Evolutionary conservation across 2,888 invertebrate genomes (phyloP).

Genomic region (Papilio gigon): DNA sequence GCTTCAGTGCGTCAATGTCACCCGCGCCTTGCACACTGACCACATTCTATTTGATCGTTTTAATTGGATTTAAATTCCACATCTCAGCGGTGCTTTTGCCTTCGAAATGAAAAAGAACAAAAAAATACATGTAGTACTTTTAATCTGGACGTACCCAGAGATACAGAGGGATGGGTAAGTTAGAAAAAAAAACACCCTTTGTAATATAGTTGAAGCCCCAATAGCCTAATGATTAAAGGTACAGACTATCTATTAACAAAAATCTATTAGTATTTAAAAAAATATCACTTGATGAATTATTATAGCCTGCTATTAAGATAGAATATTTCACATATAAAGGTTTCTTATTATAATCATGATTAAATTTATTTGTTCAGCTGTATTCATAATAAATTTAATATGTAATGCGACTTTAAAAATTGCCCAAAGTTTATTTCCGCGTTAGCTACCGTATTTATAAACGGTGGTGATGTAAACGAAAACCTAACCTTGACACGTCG

Average conservation of each 20-base stretch:
- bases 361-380: not conserved
- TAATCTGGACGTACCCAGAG: too few relatives aligned
- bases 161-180: too few relatives aligned
- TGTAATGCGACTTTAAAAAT: conserved; percentile 22
- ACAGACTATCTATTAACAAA: too few relatives aligned
- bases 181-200: too few relatives aligned
- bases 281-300: too few relatives aligned
- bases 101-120: too few relatives aligned
- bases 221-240: too few relatives aligned
- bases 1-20: conserved; percentile 19
- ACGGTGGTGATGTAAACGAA: conserved; percentile 63
- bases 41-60: conserved; percentile 51
- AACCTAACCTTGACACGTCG: conserved; percentile 63
- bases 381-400: conserved; percentile 36
- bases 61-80: conserved; percentile 66
- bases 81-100: conserved; percentile 52
- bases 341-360: not conserved
- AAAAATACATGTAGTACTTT: too few relatives aligned
- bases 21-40: conserved; percentile 12
- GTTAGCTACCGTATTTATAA: conserved; percentile 35
- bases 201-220: too few relatives aligned
- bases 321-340: too few relatives aligned
- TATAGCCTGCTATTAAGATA: too few relatives aligned
- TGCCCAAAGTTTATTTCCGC: not conserved
- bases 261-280: too few relatives aligned